Evolutionary conservation across 2,888 invertebrate genomes (phyloP), one percentile per base, ranked within the genome.

Genomic region (Epistrophella euchroma): DNA sequence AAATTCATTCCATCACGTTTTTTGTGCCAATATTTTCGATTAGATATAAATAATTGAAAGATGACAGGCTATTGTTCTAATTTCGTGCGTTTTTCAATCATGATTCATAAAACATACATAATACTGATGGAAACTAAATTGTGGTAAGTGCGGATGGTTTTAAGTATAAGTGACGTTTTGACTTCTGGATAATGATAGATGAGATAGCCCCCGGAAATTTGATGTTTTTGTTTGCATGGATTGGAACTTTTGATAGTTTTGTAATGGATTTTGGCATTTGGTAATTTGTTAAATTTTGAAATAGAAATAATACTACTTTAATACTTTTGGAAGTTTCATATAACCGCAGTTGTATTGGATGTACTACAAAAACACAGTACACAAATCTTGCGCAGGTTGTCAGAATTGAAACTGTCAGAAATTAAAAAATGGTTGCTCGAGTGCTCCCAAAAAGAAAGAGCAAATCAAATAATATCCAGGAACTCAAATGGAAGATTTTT

Each of bases 51-150:
- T 80, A 52, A 52, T 81, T 73, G 73, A 81, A 52, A 52, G 78
- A 82, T 86, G 86, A 78, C 86, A 70, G 86, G 28, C 86, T 75
- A 74, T 87, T 83, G 83, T 87, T 87, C 83, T 75, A 83, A 72
- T 83, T 87, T 79, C 83, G 83, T 87, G 78, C 75, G 78, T 83
- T 87, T 78, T 70, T 35, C 11, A 72, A 75, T 83, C 87, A 83
- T 87, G 83, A 83, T 74, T 77, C 50, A 32, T 17, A n/a, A 37
- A 47, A 28, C n/a, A 64, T 62, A 28, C 15, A 15, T 3, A 7
- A 0, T 50, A 22, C 47, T 10, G 4, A n/a, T 43, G 66, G 19
- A 43, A 32, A 32, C 60, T 52, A 71, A 85, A 80, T 85, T 80
- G 75, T n/a, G 64, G 45, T 55, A 60, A 35, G 28, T 50, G 45